phyloP scores from a whole-genome alignment of 2,113 vertebrate genomes.

The Perccottus glenii region DNA sequence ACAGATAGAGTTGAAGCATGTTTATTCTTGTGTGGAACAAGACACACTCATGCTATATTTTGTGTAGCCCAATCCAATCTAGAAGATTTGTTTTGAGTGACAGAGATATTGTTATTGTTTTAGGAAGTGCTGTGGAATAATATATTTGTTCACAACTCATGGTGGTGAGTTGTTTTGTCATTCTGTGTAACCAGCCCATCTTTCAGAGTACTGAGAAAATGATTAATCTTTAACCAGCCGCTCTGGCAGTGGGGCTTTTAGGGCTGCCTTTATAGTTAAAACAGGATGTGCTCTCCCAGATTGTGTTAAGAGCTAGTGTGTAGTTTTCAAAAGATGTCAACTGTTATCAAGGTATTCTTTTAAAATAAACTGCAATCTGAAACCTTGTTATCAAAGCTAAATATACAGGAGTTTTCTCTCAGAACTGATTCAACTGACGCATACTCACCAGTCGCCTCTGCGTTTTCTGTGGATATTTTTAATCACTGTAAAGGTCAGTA shows the following conservation, averaged over 20 bases:
- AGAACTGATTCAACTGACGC: slow-evolving; percentile 29
- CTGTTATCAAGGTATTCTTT: background rate
- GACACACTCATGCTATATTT: background rate
- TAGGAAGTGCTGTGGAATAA: slow-evolving; percentile 7
- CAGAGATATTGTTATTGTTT: too few species aligned
- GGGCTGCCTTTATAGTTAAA: slow-evolving; percentile 65
- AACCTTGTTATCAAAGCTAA: background rate
- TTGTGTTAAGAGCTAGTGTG: slow-evolving; percentile 41
- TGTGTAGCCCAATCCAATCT: slow-evolving; percentile 14
- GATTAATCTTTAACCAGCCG: slow-evolving; percentile 81
- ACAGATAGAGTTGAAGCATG: background rate
- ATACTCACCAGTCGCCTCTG: slow-evolving; percentile 19
- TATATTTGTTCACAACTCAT: background rate
- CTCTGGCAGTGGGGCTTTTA: slow-evolving; percentile 66
- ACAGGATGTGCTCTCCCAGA: slow-evolving; percentile 54
- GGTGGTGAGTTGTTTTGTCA: slow-evolving; percentile 19
- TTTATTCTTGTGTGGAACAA: slow-evolving; percentile 16
- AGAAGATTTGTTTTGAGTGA: slow-evolving; percentile 3
- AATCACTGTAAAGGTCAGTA: slow-evolving; percentile 77
- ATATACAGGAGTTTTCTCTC: background rate
- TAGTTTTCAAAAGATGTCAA: slow-evolving; percentile 40
- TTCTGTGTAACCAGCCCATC: slow-evolving; percentile 24
- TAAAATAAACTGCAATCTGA: background rate
- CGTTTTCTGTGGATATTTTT: slow-evolving; percentile 66
- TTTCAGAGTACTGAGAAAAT: slow-evolving; percentile 50